Evolutionary conservation across 2,113 vertebrate genomes (phyloP), one percentile per base, ranked within the genome.

Genomic region (Cynocephalus volans): DNA sequence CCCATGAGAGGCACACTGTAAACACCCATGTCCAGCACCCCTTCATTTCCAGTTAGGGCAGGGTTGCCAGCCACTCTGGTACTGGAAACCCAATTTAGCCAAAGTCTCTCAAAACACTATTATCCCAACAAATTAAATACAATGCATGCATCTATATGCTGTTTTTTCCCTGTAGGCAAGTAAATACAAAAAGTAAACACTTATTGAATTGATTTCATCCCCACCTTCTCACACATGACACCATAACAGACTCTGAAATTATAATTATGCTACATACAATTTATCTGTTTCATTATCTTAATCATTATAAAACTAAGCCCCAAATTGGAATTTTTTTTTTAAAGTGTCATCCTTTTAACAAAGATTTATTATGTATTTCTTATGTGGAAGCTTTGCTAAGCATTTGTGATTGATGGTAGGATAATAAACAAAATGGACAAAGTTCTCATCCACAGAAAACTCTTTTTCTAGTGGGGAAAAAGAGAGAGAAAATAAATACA

Each of bases 81-180:
- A 41, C 41, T 41, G 41, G 41, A 41, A 41, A 41, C 41, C 41
- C 41, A 41, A 41, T 41, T 41, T 41, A 41, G 41, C 41, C 41
- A 41, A n/a, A n/a, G 41, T 41, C 41, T 41, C 41, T 41, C 41
- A 41, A 41, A 41, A 41, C 41, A 41, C 41, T 99, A 99, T 99
- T 99, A 99, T 98, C 98, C 98, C 98, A 98, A 98, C 98, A 98
- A 99, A 99, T 99, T 99, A 99, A 99, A 99, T 98, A 99, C 98
- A 98, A 98, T 99, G 98, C 98, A 99, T 99, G 98, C 98, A 99
- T 98, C 97, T 93, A 23, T 97, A 97, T 98, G 88, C 73, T 77
- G 4, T 73, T 45, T 90, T 94, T 70, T 36, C 36, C 70, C 21
- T 33, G 4, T 65, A 33, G 12, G 33, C 28, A 65, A 33, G 36